Evolutionary conservation across 1,140 invertebrate species (phyloP), one percentile per base, ranked within the genome.

Genomic region (Coptotermes formosanus): DNA sequence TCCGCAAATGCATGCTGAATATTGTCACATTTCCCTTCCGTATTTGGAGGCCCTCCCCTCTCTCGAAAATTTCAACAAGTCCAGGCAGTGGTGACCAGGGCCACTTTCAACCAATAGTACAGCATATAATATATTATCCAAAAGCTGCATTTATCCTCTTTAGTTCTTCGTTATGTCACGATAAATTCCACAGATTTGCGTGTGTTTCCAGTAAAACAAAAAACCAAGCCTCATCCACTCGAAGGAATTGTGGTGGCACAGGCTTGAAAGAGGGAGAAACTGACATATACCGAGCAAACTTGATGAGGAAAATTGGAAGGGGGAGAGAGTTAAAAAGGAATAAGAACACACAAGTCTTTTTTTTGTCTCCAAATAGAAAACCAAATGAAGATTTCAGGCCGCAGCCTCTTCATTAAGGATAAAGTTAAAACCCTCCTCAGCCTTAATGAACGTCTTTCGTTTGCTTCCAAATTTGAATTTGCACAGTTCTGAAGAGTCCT

Each of bases 351-450:
- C 25, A 75, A 30, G 25, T 30, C 64, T 75, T 64, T 19, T 19
- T 75, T 75, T 75, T 75, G 64, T 75, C 64, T 75, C n/a, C 64
- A 75, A 75, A 75, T 30, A 75, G 64, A 75, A 75, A 75, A 75
- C 25, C n/a, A 75, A 75, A 75, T 75, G 64, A 75, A 75, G 64
- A 11, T 75, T 75, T 75, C 64, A 75, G 9, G 16, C 25, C 64
- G 25, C 9, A 14, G 64, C n/a, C 64, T 75, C 64, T 75, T 75
- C 64, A 75, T 75, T 75, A 75, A 75, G 64, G n/a, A 75, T 75
- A 75, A 75, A 75, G 64, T 75, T 75, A 75, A 30, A 75, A 30
- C n/a, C 64, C 64, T 75, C 64, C 64, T 30, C n/a, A 75, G 25
- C 64, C 7, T 30, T 75, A 75, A 75, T 75, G 64, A 75, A 75